These are phyloP conservation scores for Campaea margaritaria DNA, from an alignment of 2,888 invertebrate genomes.

Conservation along the genomic window DNA sequence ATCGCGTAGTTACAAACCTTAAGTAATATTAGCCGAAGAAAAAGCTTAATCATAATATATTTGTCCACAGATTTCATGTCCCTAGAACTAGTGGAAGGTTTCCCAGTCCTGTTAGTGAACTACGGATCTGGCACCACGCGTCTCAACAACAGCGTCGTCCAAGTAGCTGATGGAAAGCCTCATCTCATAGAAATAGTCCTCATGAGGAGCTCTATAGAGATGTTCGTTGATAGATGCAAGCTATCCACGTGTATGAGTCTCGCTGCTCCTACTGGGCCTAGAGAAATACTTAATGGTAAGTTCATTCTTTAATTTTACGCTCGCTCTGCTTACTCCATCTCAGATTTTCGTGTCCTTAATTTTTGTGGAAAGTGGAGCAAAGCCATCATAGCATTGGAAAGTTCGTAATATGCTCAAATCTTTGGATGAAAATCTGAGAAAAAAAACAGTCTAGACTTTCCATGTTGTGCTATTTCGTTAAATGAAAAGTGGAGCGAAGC, in stretches of 20 bases:
- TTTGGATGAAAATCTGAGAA: too few relatives aligned
- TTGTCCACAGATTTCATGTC: conserved; percentile 92
- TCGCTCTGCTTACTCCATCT: conserved; percentile 9
- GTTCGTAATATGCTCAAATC: too few relatives aligned
- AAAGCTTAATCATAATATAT: neutral
- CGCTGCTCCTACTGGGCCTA: conserved; percentile 88
- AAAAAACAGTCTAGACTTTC: too few relatives aligned
- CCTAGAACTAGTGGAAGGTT: conserved; percentile 93
- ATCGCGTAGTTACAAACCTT: too few relatives aligned
- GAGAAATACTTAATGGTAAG: conserved; percentile 89
- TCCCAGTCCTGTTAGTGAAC: conserved; percentile 92
- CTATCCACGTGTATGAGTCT: conserved; percentile 89
- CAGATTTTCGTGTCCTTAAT: too few relatives aligned
- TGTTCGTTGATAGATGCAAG: conserved; percentile 91
- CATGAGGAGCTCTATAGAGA: conserved; percentile 87
- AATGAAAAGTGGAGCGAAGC: too few relatives aligned
- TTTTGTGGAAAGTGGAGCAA: too few relatives aligned
- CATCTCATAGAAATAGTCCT: conserved; percentile 94
- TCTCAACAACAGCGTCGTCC: conserved; percentile 88
- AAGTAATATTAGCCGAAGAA: too few relatives aligned
- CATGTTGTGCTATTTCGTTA: too few relatives aligned
- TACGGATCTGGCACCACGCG: conserved; percentile 93
- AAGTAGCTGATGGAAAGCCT: conserved; percentile 92
- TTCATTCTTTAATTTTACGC: conserved; percentile 16
- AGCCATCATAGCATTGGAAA: too few relatives aligned